Percentiles rank a stretch among this genome's conserved stretches.
Evolutionary conservation across 2,797 vertebrate species (phyloP).

Genomic region (Enteromius radiatus): DNA sequence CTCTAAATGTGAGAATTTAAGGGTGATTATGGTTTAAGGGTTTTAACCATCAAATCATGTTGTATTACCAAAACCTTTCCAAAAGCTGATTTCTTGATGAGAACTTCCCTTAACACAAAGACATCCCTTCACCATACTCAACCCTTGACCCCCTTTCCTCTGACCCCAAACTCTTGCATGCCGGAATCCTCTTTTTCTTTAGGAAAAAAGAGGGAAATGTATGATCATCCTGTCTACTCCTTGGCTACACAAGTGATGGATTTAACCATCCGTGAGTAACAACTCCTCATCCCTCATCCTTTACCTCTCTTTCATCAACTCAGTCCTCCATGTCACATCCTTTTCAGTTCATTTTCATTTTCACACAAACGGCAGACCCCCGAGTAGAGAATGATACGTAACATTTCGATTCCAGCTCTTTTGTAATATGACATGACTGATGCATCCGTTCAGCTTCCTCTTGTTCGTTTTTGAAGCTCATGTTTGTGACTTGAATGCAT

Average conservation of each 20-base stretch:
- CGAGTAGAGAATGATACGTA: constrained; percentile 1
- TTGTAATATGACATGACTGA: constrained; percentile 86
- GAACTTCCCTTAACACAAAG: constrained; percentile 46
- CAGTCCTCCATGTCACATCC: constrained; percentile 61
- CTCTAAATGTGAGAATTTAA: not conserved
- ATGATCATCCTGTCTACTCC: constrained; percentile 99
- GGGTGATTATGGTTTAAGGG: constrained; percentile 37
- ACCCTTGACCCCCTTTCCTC: constrained; percentile 91
- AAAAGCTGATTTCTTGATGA: constrained; percentile 23
- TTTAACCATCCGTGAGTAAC: constrained; percentile 99
- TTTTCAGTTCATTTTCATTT: constrained; percentile 41
- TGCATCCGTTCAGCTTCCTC: constrained; percentile 88
- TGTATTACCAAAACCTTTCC: constrained; percentile 1
- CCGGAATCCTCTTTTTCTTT: constrained; percentile 98
- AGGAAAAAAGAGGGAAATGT: constrained; percentile 99
- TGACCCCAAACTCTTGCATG: constrained; percentile 99
- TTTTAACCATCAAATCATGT: constrained; percentile 18
- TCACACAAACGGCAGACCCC: constrained; percentile 27
- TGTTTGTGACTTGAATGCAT: constrained; percentile 99
- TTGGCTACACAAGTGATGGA: constrained; percentile 99
- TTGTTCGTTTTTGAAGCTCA: constrained; percentile 85
- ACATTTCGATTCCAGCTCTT: not conserved
- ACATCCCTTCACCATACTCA: constrained; percentile 76
- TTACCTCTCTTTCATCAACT: constrained; percentile 73
- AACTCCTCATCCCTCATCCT: constrained; percentile 82